Evolutionary conservation across 2,797 vertebrate genomes (phyloP).

Genomic region (Meda fulgida): DNA sequence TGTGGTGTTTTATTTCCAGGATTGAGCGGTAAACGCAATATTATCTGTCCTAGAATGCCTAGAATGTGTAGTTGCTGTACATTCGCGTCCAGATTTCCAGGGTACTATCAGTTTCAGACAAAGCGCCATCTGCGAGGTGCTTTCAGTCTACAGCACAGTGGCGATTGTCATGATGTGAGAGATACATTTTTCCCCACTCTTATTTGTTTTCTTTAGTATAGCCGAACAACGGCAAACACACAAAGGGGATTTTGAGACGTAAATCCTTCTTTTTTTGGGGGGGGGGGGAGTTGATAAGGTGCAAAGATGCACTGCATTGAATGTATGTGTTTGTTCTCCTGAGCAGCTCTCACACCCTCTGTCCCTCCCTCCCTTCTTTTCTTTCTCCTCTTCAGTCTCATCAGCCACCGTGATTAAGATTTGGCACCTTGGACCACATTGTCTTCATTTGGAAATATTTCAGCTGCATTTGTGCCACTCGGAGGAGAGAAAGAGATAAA

Average conservation of each 20-base stretch:
- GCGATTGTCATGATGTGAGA: slow-evolving; percentile 50
- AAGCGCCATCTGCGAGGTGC: slow-evolving; percentile 64
- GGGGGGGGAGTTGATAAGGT: slow-evolving; percentile 51
- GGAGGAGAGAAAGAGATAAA: slow-evolving; percentile 80
- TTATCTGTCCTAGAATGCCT: slow-evolving; percentile 47
- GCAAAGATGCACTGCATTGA: slow-evolving; percentile 63
- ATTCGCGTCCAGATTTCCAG: slow-evolving; percentile 48
- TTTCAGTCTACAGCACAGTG: slow-evolving; percentile 56
- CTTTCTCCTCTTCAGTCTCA: slow-evolving; percentile 66
- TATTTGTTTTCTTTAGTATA: slow-evolving; percentile 56
- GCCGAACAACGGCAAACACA: slow-evolving; percentile 50
- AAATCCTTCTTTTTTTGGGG: slow-evolving; percentile 55
- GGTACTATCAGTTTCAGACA: slow-evolving; percentile 59
- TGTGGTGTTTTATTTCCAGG: slow-evolving; percentile 13
- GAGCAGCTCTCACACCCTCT: slow-evolving; percentile 70
- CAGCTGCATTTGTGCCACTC: slow-evolving; percentile 90
- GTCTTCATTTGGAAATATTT: slow-evolving; percentile 98
- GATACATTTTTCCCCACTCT: slow-evolving; percentile 50
- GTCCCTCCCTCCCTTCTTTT: slow-evolving; percentile 50
- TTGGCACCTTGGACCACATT: slow-evolving; percentile 80
- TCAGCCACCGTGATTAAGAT: slow-evolving; percentile 75
- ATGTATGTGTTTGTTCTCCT: slow-evolving; percentile 65
- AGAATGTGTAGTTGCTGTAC: slow-evolving; percentile 29
- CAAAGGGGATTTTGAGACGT: slow-evolving; percentile 51
- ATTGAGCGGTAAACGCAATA: slow-evolving; percentile 35